Percentiles rank a stretch among this genome's conserved stretches.
Conservation (phyloP, 2,797 vertebrate species). For the Chaunax sp. region DNA sequence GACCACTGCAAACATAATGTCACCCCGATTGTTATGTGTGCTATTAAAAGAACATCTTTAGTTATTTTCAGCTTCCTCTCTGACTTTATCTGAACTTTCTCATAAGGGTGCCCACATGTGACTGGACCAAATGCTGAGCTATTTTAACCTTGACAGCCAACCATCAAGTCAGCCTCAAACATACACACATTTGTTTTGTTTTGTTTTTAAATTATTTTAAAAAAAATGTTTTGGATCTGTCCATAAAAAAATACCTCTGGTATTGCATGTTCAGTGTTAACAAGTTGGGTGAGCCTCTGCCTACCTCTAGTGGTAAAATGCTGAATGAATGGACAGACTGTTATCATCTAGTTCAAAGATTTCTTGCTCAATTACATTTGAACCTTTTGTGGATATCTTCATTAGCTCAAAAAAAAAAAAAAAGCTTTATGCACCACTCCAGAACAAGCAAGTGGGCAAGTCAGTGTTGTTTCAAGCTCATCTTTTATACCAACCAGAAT, state of each 20-base stretch:
- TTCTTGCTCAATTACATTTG: neutral
- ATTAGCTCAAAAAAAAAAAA: too few species aligned
- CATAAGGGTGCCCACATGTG: constrained; percentile 34
- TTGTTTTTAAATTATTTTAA: too few species aligned
- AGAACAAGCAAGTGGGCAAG: neutral
- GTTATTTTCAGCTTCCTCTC: constrained; percentile 37
- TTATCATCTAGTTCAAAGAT: neutral
- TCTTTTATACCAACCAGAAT: neutral
- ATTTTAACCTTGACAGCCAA: constrained; percentile 57
- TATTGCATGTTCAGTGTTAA: neutral
- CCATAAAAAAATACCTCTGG: constrained; percentile 1
- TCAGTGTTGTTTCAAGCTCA: neutral
- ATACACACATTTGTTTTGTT: constrained; percentile 17
- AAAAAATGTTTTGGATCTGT: too few species aligned
- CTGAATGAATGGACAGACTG: neutral
- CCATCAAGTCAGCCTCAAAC: constrained; percentile 17
- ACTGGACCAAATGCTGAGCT: constrained; percentile 51
- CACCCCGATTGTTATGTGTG: constrained; percentile 9
- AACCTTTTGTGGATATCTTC: too few species aligned
- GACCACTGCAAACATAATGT: neutral
- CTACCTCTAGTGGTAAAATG: constrained; percentile 70
- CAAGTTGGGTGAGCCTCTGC: constrained; percentile 45
- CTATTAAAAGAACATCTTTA: constrained; percentile 27
- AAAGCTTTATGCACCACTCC: neutral
- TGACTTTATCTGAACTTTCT: constrained; percentile 48